These are phyloP conservation scores for Andrena haemorrhoa DNA, from an alignment of 2,888 invertebrate genomes.

Conservation along the genomic window DNA sequence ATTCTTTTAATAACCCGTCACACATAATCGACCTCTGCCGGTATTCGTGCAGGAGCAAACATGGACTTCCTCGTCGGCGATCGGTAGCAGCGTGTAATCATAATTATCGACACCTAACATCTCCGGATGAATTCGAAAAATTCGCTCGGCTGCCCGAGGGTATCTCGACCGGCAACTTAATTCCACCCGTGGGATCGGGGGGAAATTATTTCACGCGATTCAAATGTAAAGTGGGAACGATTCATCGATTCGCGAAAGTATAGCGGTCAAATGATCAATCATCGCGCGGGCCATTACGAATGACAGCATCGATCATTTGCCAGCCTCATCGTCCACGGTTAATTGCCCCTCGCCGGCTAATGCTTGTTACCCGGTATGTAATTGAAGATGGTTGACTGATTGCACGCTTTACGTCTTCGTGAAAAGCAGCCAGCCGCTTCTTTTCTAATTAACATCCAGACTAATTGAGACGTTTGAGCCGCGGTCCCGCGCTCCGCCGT, in stretches of 20 bases:
- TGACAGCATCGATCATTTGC: constrained; percentile 64
- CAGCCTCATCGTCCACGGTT: constrained; percentile 55
- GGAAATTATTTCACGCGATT: not conserved
- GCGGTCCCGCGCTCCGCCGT: constrained; percentile 9
- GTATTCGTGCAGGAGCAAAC: not conserved
- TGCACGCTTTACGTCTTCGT: constrained; percentile 60
- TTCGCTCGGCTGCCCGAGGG: not conserved
- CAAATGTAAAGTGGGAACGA: not conserved
- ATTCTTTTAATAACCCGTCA: not conserved
- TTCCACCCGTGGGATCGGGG: not conserved
- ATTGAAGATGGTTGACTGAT: constrained; percentile 61
- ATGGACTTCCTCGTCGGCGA: not conserved
- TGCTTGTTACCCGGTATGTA: constrained; percentile 56
- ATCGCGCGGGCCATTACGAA: constrained; percentile 50
- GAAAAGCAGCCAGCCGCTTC: constrained; percentile 48
- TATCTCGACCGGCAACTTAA: not conserved
- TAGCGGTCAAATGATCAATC: constrained; percentile 53
- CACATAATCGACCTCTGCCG: constrained; percentile 20
- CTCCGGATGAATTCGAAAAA: not conserved
- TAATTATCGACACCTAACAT: not conserved
- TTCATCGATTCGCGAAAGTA: constrained; percentile 44
- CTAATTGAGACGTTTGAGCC: constrained; percentile 57
- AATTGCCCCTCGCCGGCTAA: constrained; percentile 55
- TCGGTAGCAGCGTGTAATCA: not conserved
- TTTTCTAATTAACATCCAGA: constrained; percentile 55